phyloP scores from a whole-genome alignment of 1,140 invertebrate species.

The Habropoda laboriosa region DNA sequence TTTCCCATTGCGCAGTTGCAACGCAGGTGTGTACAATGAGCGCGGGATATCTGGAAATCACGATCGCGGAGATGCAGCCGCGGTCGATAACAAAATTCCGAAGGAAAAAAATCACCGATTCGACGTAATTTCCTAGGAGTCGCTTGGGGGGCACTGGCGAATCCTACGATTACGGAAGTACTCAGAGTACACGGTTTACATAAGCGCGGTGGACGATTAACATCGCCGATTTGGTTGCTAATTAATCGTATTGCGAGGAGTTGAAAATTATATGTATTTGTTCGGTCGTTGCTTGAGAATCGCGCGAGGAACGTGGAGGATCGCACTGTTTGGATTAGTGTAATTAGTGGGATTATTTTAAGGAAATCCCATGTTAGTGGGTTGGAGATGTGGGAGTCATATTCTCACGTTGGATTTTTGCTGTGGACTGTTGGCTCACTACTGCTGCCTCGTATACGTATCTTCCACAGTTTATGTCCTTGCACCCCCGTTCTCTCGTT shows the following conservation, averaged over 20 bases:
- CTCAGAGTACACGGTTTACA: conserved; percentile 42
- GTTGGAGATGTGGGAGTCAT: no score
- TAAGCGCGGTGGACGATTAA: conserved; percentile 46
- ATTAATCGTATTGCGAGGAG: conserved; percentile 44
- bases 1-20: background rate
- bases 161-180: conserved; percentile 46
- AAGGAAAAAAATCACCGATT: conserved; percentile 14
- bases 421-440: no score
- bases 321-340: conserved; percentile 43
- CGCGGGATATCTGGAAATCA: conserved; percentile 14
- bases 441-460: no score
- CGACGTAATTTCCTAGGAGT: conserved; percentile 29
- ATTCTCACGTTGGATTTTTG: no score
- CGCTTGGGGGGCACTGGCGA: background rate
- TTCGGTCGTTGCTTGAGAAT: background rate
- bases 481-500: no score
- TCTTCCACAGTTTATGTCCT: no score
- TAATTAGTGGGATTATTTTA: conserved; percentile 22
- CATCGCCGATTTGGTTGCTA: conserved; percentile 42
- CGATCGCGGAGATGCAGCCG: background rate
- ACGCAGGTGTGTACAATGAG: background rate
- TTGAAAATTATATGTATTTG: conserved; percentile 45
- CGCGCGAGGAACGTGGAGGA: conserved; percentile 18
- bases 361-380: no score
- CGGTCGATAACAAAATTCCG: background rate